These are phyloP conservation scores for Gymnopithys bicolor DNA, from an alignment of 2,797 vertebrate species.

Conservation along the genomic window DNA sequence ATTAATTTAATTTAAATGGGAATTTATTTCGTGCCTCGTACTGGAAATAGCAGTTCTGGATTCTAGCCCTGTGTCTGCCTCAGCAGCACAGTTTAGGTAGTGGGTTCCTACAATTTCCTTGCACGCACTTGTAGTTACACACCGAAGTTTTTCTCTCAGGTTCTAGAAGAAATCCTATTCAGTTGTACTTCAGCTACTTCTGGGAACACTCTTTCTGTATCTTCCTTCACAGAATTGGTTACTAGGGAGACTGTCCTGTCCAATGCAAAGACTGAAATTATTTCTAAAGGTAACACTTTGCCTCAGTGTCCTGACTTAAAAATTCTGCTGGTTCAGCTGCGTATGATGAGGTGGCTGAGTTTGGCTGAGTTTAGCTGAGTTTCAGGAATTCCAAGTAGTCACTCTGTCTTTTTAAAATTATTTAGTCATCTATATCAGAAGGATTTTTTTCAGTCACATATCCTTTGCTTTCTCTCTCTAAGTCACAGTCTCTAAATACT, in stretches of 20 bases:
- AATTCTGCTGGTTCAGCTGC: background rate
- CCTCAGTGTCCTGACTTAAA: background rate
- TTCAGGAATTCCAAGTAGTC: background rate
- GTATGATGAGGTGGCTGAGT: background rate
- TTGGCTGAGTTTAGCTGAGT: background rate
- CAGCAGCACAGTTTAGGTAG: background rate
- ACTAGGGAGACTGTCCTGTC: background rate
- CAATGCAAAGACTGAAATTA: background rate
- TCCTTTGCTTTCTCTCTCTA: background rate
- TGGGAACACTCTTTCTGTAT: background rate
- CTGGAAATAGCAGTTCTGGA: background rate
- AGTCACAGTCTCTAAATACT: background rate
- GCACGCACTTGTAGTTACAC: background rate
- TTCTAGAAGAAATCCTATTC: background rate
- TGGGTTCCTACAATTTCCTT: background rate
- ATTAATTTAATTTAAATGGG: background rate
- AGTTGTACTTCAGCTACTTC: background rate
- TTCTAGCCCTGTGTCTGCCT: background rate
- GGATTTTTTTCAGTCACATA: background rate
- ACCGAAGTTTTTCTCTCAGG: background rate
- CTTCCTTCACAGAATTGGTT: accelerated
- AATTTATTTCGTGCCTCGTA: background rate
- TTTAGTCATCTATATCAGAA: background rate
- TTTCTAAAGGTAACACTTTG: background rate
- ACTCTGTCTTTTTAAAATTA: background rate